Percentiles rank a stretch among this genome's conserved stretches.
phyloP scores from a whole-genome alignment of 2,797 vertebrate genomes.

The Lacerta bilineata region DNA sequence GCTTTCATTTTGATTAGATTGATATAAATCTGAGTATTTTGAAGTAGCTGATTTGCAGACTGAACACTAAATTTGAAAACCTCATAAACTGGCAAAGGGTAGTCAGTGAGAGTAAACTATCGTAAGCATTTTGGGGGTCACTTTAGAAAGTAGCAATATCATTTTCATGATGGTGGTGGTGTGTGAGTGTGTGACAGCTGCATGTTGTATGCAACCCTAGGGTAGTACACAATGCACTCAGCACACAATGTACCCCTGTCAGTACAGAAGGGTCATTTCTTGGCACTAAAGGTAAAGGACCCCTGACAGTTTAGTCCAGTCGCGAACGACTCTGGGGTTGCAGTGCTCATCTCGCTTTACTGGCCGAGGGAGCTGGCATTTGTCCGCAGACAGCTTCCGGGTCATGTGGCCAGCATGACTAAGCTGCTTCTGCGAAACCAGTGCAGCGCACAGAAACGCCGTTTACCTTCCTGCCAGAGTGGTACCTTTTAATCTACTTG shows the following conservation, averaged over 20 bases:
- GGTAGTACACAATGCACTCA: background rate
- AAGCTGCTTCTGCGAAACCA: too few species aligned
- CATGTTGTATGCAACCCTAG: background rate
- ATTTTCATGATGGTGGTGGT: background rate
- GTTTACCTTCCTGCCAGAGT: too few species aligned
- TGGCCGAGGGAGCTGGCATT: too few species aligned
- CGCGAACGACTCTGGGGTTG: too few species aligned
- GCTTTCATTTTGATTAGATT: background rate
- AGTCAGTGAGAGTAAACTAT: background rate
- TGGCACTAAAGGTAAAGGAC: too few species aligned
- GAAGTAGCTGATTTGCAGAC: background rate
- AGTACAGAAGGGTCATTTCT: background rate
- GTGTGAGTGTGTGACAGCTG: background rate
- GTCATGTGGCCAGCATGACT: too few species aligned
- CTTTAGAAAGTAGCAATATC: background rate
- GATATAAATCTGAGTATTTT: background rate
- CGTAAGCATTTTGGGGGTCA: background rate
- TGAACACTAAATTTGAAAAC: background rate
- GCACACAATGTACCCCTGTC: background rate
- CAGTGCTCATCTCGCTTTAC: too few species aligned
- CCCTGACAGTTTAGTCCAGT: too few species aligned
- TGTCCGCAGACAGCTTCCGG: too few species aligned
- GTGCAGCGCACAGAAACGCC: accelerated
- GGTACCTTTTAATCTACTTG: too few species aligned
- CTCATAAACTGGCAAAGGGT: background rate